These are phyloP conservation scores for Planococcus citri DNA, from an alignment of 1,140 invertebrate species.

Conservation along the genomic window DNA sequence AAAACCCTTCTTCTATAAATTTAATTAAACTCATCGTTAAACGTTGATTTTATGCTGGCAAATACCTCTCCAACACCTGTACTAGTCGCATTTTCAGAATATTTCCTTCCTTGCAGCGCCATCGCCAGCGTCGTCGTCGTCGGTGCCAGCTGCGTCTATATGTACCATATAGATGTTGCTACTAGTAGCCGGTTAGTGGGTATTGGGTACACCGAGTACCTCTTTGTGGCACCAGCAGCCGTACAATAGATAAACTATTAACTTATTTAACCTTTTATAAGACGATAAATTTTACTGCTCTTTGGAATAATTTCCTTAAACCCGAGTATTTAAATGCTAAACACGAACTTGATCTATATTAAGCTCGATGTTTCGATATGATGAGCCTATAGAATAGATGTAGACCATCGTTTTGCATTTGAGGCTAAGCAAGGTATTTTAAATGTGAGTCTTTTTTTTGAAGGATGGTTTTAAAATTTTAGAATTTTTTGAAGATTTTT, in stretches of 20 bases:
- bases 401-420: no score
- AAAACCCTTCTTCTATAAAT: conserved; percentile 19
- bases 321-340: background rate
- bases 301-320: background rate
- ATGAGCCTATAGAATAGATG: no score
- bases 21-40: conserved; percentile 19
- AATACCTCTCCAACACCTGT: conserved; percentile 5
- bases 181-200: no score
- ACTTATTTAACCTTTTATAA: background rate
- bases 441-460: no score
- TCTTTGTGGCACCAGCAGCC: background rate
- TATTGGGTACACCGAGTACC: no score
- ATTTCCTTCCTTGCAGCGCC: conserved; percentile 1
- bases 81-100: conserved; percentile 11
- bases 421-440: no score
- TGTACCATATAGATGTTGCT: conserved; percentile 10
- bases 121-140: background rate
- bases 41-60: conserved; percentile 14
- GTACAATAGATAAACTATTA: background rate
- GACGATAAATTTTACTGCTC: background rate
- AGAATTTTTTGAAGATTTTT: no score
- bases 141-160: background rate
- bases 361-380: no score
- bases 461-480: no score
- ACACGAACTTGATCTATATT: background rate